Evolutionary conservation across 1,140 invertebrate species (phyloP).

Genomic region (Tribolium castaneum): DNA sequence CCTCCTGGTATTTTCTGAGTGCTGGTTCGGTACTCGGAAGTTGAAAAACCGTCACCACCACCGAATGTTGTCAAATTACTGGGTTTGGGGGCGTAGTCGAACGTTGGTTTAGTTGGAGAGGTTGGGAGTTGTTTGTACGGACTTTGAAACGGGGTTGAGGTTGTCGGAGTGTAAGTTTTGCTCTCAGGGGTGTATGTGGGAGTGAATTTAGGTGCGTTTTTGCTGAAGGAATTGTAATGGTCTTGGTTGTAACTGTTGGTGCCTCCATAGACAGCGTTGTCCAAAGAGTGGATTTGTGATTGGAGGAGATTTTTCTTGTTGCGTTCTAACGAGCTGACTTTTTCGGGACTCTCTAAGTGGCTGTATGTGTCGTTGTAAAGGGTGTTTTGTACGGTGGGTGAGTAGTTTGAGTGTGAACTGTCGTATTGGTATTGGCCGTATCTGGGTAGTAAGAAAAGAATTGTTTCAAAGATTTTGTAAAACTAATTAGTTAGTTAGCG

Average conservation of each 20-base stretch:
- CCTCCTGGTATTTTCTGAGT: slow-evolving; percentile 61
- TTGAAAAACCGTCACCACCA: slow-evolving; percentile 54
- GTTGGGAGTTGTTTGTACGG: slow-evolving; percentile 15
- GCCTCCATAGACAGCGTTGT: slow-evolving; percentile 56
- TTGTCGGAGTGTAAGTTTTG: slow-evolving; percentile 42
- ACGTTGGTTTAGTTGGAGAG: slow-evolving; percentile 16
- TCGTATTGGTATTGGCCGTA: slow-evolving; percentile 43
- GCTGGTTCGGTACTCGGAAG: slow-evolving; percentile 58
- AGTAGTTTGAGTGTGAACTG: slow-evolving; percentile 45
- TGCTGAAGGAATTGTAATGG: slow-evolving; percentile 32
- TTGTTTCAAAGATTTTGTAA: neutral
- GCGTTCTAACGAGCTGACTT: slow-evolving; percentile 59
- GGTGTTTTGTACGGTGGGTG: slow-evolving; percentile 39
- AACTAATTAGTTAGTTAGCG: neutral
- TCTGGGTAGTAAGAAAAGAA: neutral
- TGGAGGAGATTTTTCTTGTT: slow-evolving; percentile 53
- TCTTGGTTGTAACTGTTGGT: slow-evolving; percentile 50
- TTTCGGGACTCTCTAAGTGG: slow-evolving; percentile 61
- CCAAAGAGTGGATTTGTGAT: slow-evolving; percentile 55
- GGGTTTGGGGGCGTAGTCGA: slow-evolving; percentile 39
- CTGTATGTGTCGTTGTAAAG: slow-evolving; percentile 58
- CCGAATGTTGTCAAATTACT: neutral
- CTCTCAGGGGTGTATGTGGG: neutral
- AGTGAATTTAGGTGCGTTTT: slow-evolving; percentile 48
- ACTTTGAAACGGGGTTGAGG: neutral